phyloP scores from a whole-genome alignment of 2,113 vertebrate species.

The Leucosticte australis region DNA sequence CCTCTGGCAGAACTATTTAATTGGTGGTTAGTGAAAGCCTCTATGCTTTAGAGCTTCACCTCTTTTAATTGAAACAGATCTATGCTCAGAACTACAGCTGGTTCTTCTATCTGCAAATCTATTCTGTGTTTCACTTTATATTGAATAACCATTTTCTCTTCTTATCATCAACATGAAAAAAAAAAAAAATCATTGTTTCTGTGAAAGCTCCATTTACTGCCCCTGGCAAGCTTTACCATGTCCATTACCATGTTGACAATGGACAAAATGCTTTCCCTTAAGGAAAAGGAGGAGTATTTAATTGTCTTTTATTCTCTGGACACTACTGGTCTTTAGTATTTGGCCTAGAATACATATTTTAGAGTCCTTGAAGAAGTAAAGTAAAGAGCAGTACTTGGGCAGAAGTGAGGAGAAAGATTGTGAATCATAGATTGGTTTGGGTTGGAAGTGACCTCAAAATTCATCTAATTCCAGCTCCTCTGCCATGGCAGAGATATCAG shows the following conservation, averaged over 20 bases:
- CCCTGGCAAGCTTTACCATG: neutral
- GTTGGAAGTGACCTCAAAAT: neutral
- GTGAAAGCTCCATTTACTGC: neutral
- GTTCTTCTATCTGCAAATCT: neutral
- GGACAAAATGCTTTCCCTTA: neutral
- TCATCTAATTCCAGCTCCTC: neutral
- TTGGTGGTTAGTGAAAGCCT: neutral
- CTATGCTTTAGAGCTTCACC: neutral
- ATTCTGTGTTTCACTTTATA: neutral
- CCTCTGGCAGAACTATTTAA: neutral
- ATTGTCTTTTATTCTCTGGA: neutral
- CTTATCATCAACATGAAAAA: neutral
- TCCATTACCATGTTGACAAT: neutral
- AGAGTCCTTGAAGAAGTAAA: neutral
- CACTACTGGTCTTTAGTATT: neutral
- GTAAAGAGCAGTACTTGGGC: neutral
- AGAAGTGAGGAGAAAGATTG: neutral
- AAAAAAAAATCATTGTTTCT: neutral
- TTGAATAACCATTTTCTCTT: neutral
- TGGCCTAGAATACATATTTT: neutral
- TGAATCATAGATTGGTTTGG: neutral
- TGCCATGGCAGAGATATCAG: neutral
- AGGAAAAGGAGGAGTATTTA: neutral
- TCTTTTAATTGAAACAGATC: constrained; percentile 5
- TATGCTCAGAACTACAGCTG: neutral